These are phyloP conservation scores for Sitta carolinensis DNA, from an alignment of 2,797 vertebrate species.

Conservation along the genomic window DNA sequence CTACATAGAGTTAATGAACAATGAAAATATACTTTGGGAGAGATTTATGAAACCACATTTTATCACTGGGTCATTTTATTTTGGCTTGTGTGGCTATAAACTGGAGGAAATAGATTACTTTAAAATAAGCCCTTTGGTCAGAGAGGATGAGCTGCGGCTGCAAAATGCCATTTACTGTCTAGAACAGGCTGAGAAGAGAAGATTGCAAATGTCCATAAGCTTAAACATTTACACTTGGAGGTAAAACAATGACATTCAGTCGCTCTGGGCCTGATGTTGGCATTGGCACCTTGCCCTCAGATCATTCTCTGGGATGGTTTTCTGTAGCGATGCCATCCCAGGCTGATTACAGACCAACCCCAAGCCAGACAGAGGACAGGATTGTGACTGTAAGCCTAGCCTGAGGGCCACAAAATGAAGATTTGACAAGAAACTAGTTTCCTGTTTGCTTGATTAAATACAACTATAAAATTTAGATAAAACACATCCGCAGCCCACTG, in stretches of 20 bases:
- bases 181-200: background rate
- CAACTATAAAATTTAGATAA: background rate
- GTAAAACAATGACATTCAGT: background rate
- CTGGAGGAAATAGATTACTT: background rate
- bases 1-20: background rate
- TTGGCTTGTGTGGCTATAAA: background rate
- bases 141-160: background rate
- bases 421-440: slow-evolving; percentile 14
- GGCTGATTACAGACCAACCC: background rate
- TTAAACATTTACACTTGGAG: slow-evolving; percentile 1
- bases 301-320: background rate
- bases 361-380: background rate
- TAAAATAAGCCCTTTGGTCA: background rate
- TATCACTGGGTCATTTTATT: background rate
- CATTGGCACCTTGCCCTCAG: background rate
- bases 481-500: background rate
- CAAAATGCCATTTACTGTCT: background rate
- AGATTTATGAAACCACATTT: background rate
- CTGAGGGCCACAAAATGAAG: background rate
- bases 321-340: background rate
- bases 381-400: background rate
- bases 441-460: slow-evolving; percentile 14
- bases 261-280: background rate
- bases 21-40: background rate
- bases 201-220: background rate